phyloP scores from a whole-genome alignment of 35 echinoderm and acorn worm species.

The Heliocidaris erythrogramma region DNA sequence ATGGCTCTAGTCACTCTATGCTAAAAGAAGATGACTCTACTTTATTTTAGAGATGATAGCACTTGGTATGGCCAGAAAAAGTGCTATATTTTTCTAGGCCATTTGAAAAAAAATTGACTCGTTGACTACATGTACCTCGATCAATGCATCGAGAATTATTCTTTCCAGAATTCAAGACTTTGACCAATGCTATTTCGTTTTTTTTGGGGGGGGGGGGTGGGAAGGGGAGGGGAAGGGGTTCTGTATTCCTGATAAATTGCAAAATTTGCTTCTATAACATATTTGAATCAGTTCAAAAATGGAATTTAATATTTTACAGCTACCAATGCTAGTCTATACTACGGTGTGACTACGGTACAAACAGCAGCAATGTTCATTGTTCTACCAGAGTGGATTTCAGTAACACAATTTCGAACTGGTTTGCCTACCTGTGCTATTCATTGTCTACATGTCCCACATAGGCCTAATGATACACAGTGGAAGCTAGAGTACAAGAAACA shows the following conservation, averaged over 20 bases:
- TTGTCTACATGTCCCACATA: neutral
- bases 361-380: neutral
- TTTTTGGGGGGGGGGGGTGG: too few relatives aligned
- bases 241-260: neutral
- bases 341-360: neutral
- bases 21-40: too few relatives aligned
- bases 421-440: neutral
- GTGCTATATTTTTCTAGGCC: too few relatives aligned
- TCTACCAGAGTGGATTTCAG: neutral
- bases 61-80: too few relatives aligned
- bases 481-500: neutral
- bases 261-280: neutral
- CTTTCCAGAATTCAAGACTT: too few relatives aligned
- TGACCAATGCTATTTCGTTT: too few relatives aligned
- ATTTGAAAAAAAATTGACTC: too few relatives aligned
- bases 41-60: too few relatives aligned
- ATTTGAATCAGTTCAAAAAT: neutral
- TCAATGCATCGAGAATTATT: too few relatives aligned
- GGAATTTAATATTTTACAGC: neutral
- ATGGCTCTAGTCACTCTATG: too few relatives aligned
- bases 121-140: too few relatives aligned
- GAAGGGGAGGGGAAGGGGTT: neutral
- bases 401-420: neutral
- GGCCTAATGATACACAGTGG: neutral
- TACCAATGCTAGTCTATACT: neutral